These are phyloP conservation scores for Platorchestia sp. DNA, from an alignment of 1,140 invertebrate genomes.

Conservation along the genomic window DNA sequence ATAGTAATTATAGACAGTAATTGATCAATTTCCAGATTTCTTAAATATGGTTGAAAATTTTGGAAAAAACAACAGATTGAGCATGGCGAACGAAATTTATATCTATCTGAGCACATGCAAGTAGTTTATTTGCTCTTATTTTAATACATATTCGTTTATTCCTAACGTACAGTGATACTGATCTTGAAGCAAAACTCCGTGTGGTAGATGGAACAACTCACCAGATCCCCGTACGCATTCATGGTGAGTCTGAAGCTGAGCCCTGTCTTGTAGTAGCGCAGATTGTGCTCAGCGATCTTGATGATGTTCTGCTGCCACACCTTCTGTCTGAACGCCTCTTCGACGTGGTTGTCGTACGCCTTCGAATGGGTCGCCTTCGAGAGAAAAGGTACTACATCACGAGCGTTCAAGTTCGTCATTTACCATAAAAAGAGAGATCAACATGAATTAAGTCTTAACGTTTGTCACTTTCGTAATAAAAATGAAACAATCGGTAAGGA, in stretches of 20 bases:
- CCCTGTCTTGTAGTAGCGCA: conserved; percentile 75
- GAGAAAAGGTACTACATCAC: neutral
- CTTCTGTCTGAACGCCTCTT: conserved; percentile 9
- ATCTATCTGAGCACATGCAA: too few relatives aligned
- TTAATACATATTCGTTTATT: too few relatives aligned
- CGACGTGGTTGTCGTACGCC: neutral
- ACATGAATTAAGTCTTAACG: neutral
- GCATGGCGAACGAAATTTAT: too few relatives aligned
- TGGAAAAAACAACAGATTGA: too few relatives aligned
- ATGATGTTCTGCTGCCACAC: conserved; percentile 76
- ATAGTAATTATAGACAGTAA: too few relatives aligned
- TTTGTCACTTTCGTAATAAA: neutral
- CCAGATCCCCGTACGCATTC: conserved; percentile 88
- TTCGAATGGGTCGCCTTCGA: neutral
- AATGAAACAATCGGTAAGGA: neutral
- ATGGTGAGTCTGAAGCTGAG: conserved; percentile 78
- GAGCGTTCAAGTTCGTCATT: neutral
- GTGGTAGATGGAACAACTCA: too few relatives aligned
- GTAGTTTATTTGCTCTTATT: too few relatives aligned
- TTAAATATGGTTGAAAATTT: too few relatives aligned
- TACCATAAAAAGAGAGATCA: neutral
- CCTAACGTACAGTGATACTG: too few relatives aligned
- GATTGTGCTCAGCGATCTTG: conserved; percentile 88
- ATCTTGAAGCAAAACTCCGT: too few relatives aligned
- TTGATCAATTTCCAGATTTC: too few relatives aligned